Conservation (phyloP, 2,888 invertebrate species). For the Phortica magna region DNA sequence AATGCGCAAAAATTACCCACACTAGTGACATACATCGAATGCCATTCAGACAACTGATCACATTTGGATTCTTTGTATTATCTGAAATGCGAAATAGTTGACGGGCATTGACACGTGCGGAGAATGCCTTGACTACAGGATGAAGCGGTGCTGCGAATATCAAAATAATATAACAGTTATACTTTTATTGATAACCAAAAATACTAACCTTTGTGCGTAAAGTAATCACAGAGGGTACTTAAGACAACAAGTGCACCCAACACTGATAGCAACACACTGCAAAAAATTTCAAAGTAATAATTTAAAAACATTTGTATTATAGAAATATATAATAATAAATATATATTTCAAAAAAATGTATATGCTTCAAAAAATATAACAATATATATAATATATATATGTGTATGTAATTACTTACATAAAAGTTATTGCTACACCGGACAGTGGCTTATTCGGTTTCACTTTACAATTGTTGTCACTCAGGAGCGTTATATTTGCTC, state of each 20-base stretch:
- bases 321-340: too few species aligned
- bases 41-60: constrained; percentile 3
- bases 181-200: background rate
- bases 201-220: background rate
- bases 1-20: constrained; percentile 11
- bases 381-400: background rate
- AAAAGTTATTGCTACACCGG: background rate
- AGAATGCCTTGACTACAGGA: background rate
- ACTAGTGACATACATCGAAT: constrained; percentile 8
- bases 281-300: too few species aligned
- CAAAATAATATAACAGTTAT: background rate
- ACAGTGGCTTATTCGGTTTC: background rate
- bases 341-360: too few species aligned
- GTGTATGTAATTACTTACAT: background rate
- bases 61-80: background rate
- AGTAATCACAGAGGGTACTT: constrained; percentile 5
- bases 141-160: background rate
- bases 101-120: background rate
- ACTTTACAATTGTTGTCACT: background rate
- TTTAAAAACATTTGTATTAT: too few species aligned
- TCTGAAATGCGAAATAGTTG: constrained; percentile 15
- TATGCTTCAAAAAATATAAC: background rate
- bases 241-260: background rate
- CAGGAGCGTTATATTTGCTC: background rate
- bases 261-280: background rate